Evolutionary conservation across 2,113 vertebrate species (phyloP), one percentile per base, ranked within the genome.

Genomic region (Girardinichthys multiradiatus): DNA sequence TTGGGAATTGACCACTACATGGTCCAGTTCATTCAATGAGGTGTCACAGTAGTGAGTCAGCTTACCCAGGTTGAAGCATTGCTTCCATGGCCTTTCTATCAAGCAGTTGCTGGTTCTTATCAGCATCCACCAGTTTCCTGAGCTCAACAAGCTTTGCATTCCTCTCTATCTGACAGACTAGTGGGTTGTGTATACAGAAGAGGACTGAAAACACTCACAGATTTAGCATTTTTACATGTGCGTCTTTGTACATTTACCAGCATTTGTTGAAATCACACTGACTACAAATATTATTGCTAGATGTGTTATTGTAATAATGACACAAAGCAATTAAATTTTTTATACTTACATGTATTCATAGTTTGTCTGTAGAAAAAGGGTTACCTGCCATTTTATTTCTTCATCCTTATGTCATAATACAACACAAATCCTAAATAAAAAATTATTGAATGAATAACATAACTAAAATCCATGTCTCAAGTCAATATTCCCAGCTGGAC

Each of bases 111-210:
- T 28, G n/a, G 0, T 33, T 48, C 64, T 87, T 80, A 82, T 80
- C 79, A 57, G 31, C 21, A 2, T 75, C 45, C 70, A 74, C 70
- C 64, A 77, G 76, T 78, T 72, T 70, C 45, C 51, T 48, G 31
- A 4, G 57, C 71, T 68, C 37, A 67, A 39, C 62, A 13, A 6
- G 28, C 57, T 63, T 63, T 70, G 31, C 58, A 57, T 67, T 57
- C 14, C 15, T 9, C 39, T 67, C 48, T 54, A 54, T 54, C 17
- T 57, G 17, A 60, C 37, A 63, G 63, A 17, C 33, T 9, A 68
- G 60, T 30, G 31, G 29, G 21, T 57, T 4, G 28, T 35, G 28
- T 61, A 4, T 4, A 31, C 0, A 21, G 51, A 37, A 66, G 2
- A 66, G 62, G 48, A 58, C 24, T 28, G 39, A 45, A 39, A 15